Percentiles rank a stretch among this genome's conserved stretches.
Conservation (phyloP, 1,140 invertebrate species). For the Pseudomyrmex flavicornis region DNA sequence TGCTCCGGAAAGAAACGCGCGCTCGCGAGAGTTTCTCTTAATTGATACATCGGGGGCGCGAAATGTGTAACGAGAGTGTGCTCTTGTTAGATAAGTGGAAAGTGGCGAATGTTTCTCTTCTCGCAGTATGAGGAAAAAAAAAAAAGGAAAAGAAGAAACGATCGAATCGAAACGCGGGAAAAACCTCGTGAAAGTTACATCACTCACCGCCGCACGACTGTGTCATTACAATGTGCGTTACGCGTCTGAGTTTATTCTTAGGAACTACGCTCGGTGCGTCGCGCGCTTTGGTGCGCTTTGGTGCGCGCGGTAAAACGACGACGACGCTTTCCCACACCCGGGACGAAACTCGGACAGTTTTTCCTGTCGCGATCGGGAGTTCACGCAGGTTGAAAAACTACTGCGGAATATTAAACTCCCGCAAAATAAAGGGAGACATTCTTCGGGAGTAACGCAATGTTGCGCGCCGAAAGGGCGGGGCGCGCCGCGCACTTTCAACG, state of each 20-base stretch:
- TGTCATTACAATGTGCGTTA: conserved; percentile 71
- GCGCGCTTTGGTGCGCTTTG: conserved; percentile 61
- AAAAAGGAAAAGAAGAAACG: background rate
- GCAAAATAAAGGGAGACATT: background rate
- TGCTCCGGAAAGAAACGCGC: conserved; percentile 1
- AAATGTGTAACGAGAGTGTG: conserved; percentile 26
- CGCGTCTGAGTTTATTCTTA: conserved; percentile 73
- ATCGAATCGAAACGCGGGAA: conserved; percentile 62
- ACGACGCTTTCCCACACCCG: conserved; percentile 22
- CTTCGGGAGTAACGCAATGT: background rate
- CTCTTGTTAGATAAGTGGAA: conserved; percentile 1
- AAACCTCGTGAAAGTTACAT: conserved; percentile 81
- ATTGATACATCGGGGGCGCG: conserved; percentile 16
- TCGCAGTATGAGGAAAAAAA: background rate
- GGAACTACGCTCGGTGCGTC: conserved; percentile 71
- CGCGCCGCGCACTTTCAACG: conserved; percentile 13
- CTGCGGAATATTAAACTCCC: too few relatives aligned
- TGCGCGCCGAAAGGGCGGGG: too few relatives aligned
- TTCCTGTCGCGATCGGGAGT: background rate
- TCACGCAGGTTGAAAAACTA: conserved; percentile 10
- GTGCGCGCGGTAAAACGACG: conserved; percentile 22
- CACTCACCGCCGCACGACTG: conserved; percentile 70
- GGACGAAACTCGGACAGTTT: conserved; percentile 7
- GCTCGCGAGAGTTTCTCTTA: conserved; percentile 30
- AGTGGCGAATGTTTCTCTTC: background rate